Evolutionary conservation across 2,888 invertebrate genomes (phyloP).

Genomic region (Prosapia bicincta): DNA sequence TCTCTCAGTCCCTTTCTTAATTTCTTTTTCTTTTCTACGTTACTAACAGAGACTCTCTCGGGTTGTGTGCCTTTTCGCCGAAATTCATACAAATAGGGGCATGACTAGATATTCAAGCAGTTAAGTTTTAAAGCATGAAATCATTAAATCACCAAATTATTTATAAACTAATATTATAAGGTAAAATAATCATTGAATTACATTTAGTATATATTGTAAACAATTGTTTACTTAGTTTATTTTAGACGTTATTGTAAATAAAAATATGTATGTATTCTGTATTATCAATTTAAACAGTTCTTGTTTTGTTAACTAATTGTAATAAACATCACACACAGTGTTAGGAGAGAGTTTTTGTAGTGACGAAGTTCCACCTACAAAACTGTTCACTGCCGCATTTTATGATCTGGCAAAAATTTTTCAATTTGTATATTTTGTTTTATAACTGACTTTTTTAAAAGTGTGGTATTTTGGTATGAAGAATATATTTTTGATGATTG

Average conservation of each 20-base stretch:
- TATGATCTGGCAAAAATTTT: slow-evolving; percentile 24
- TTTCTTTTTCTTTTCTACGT: neutral
- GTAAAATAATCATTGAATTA: neutral
- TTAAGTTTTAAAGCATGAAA: neutral
- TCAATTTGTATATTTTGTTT: slow-evolving; percentile 27
- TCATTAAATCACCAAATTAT: neutral
- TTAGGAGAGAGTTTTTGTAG: slow-evolving; percentile 11
- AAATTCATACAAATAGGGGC: neutral
- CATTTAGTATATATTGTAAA: neutral
- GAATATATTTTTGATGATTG: slow-evolving; percentile 35
- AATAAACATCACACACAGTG: neutral
- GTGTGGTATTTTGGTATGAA: slow-evolving; percentile 37
- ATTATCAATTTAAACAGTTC: slow-evolving; percentile 35
- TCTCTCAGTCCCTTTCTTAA: neutral
- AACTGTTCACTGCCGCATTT: slow-evolving; percentile 24
- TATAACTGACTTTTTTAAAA: slow-evolving; percentile 22
- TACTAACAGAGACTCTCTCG: slow-evolving; percentile 2
- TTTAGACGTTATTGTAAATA: neutral
- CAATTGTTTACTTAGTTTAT: neutral
- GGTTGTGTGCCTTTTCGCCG: neutral
- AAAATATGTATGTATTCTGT: slow-evolving; percentile 33
- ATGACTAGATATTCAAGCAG: neutral
- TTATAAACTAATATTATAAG: neutral
- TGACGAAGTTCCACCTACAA: slow-evolving; percentile 16
- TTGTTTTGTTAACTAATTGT: slow-evolving; percentile 23